A percentile compares a stretch with the other conserved stretches of the same genome.
Conservation (phyloP, 2,797 vertebrate genomes). For the Lophotriccus pileatus region DNA sequence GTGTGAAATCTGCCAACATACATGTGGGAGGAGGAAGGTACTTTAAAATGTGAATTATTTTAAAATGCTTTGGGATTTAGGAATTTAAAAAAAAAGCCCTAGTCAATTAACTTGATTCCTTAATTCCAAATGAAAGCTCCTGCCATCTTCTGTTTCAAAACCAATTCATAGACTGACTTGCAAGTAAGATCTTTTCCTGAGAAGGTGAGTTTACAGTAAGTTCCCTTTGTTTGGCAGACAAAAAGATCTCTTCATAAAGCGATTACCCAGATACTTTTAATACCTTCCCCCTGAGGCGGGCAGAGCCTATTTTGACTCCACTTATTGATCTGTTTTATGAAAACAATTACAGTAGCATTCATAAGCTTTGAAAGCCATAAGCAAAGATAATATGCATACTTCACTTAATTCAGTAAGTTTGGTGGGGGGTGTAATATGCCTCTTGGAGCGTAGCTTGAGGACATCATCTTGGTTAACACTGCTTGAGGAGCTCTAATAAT, state of each 20-base stretch:
- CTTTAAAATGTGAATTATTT: neutral
- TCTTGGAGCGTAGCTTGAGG: neutral
- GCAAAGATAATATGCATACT: neutral
- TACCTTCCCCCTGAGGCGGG: neutral
- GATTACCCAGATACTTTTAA: neutral
- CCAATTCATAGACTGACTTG: neutral
- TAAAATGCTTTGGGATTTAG: neutral
- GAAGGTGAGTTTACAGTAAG: neutral
- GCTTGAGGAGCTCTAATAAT: neutral
- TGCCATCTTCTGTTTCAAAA: neutral
- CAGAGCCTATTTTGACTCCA: neutral
- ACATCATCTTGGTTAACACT: neutral
- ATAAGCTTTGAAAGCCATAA: constrained; percentile 27
- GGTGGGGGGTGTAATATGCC: neutral
- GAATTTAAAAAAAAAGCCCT: neutral
- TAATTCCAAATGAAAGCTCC: neutral
- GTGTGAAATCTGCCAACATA: neutral
- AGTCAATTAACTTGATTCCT: neutral
- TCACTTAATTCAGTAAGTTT: constrained; percentile 3
- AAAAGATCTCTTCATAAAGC: neutral
- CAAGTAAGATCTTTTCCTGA: neutral
- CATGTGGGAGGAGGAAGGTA: fast-evolving
- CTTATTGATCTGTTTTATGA: constrained; percentile 36
- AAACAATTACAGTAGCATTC: constrained; percentile 15
- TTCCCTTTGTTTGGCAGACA: neutral